A percentile compares a stretch with the other conserved stretches of the same genome.
Conservation (phyloP, 2,888 invertebrate species). For the Keiferia lycopersicella region DNA sequence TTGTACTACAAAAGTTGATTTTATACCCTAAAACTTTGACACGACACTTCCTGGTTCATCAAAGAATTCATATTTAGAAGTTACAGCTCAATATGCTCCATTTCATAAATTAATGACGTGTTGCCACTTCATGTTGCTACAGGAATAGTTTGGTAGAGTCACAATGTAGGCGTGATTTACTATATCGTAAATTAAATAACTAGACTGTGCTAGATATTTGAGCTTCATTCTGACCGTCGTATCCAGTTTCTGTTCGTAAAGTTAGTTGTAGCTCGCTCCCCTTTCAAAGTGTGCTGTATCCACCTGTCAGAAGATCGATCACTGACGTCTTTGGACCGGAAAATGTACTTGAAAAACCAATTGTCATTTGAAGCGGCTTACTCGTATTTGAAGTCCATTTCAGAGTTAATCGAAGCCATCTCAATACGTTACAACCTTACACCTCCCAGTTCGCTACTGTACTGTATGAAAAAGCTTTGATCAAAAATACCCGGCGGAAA, state of each 20-base stretch:
- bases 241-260: slow-evolving; percentile 32
- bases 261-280: slow-evolving; percentile 18
- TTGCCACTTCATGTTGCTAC: slow-evolving; percentile 24
- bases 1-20: neutral
- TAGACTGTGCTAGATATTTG: slow-evolving; percentile 33
- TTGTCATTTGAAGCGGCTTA: slow-evolving; percentile 32
- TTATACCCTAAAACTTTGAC: slow-evolving; percentile 26
- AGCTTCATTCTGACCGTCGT: slow-evolving; percentile 27
- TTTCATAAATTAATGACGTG: slow-evolving; percentile 32
- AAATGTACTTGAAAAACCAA: slow-evolving; percentile 28
- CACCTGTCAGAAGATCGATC: slow-evolving; percentile 35
- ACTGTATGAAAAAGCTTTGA: neutral
- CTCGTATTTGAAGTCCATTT: slow-evolving; percentile 26
- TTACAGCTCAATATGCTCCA: slow-evolving; percentile 30
- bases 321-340: slow-evolving; percentile 34
- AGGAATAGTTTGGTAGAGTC: slow-evolving; percentile 26
- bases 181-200: slow-evolving; percentile 23
- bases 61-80: slow-evolving; percentile 37
- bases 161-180: slow-evolving; percentile 26
- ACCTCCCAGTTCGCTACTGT: neutral
- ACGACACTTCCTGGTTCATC: slow-evolving; percentile 32
- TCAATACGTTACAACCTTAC: neutral
- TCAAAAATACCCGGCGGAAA: slow-evolving; percentile 25
- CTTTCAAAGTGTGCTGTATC: slow-evolving; percentile 25
- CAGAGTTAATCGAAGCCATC: slow-evolving; percentile 1